phyloP scores from a whole-genome alignment of 2,113 vertebrate species.

The Petroica traversi region DNA sequence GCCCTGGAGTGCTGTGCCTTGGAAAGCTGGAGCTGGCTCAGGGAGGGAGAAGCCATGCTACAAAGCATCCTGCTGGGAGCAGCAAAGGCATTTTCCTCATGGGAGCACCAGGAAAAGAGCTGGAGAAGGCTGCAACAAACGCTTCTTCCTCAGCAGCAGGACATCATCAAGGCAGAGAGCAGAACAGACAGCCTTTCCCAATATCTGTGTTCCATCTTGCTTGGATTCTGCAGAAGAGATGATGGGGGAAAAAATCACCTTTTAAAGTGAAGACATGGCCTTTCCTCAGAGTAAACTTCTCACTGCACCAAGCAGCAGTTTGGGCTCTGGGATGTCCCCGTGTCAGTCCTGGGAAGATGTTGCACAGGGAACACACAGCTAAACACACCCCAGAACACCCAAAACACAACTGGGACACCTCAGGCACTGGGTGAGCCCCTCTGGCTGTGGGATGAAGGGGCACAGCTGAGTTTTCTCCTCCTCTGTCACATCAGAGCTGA shows the following conservation, averaged over 20 bases:
- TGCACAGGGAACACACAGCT: accelerated
- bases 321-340: accelerated
- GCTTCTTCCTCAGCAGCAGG: background rate
- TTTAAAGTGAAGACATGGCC: background rate
- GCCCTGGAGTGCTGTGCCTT: background rate
- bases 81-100: background rate
- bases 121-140: background rate
- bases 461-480: background rate
- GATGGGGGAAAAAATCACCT: background rate
- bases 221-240: background rate
- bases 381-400: background rate
- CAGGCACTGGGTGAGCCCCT: background rate
- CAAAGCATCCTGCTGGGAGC: background rate
- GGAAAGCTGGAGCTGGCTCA: background rate
- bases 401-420: background rate
- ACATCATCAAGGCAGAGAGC: background rate
- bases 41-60: background rate
- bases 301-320: background rate
- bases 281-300: background rate
- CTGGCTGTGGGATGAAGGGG: background rate
- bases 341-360: background rate
- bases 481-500: background rate
- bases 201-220: background rate
- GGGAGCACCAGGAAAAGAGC: background rate
- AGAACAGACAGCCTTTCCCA: background rate